Percentiles rank a stretch among this genome's conserved stretches.
Evolutionary conservation across 2,797 vertebrate species (phyloP).

Genomic region (Pampus argenteus): DNA sequence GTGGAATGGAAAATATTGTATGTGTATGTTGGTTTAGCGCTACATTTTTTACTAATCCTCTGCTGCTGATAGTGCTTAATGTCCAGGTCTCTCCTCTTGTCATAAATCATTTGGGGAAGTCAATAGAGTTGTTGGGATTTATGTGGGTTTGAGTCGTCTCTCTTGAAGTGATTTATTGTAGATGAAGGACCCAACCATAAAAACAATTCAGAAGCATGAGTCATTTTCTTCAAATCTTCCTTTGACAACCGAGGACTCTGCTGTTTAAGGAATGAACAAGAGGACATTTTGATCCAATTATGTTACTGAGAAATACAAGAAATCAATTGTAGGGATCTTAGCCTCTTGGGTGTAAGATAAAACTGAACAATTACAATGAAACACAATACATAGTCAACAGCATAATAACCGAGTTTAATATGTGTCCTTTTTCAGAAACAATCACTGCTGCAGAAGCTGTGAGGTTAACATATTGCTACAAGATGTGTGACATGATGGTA

Average conservation of each 20-base stretch:
- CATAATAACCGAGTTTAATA: not conserved
- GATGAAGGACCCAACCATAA: conserved; percentile 67
- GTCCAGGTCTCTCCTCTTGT: conserved; percentile 56
- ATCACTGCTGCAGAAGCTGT: conserved; percentile 17
- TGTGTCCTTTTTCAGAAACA: not conserved
- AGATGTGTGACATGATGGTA: conserved; percentile 45
- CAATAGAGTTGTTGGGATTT: conserved; percentile 81
- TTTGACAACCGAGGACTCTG: conserved; percentile 55
- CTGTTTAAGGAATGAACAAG: conserved; percentile 35
- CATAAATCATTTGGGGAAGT: conserved; percentile 76
- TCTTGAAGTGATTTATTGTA: conserved; percentile 75
- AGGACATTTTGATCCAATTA: conserved; percentile 11
- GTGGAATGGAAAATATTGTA: conserved; percentile 38
- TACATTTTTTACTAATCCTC: conserved; percentile 56
- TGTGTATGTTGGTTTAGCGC: conserved; percentile 52
- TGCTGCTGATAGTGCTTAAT: conserved; percentile 56
- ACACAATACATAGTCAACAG: not conserved
- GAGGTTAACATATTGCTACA: conserved; percentile 34
- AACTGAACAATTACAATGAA: not conserved
- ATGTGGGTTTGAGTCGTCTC: conserved; percentile 69
- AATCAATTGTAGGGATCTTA: not conserved
- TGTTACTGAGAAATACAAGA: not conserved
- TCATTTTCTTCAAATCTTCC: conserved; percentile 67
- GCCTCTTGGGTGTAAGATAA: not conserved
- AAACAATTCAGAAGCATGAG: conserved; percentile 66